Percentiles rank a stretch among this genome's conserved stretches.
phyloP scores from a whole-genome alignment of 1,140 invertebrate genomes.

The Marisa cornuarietis region DNA sequence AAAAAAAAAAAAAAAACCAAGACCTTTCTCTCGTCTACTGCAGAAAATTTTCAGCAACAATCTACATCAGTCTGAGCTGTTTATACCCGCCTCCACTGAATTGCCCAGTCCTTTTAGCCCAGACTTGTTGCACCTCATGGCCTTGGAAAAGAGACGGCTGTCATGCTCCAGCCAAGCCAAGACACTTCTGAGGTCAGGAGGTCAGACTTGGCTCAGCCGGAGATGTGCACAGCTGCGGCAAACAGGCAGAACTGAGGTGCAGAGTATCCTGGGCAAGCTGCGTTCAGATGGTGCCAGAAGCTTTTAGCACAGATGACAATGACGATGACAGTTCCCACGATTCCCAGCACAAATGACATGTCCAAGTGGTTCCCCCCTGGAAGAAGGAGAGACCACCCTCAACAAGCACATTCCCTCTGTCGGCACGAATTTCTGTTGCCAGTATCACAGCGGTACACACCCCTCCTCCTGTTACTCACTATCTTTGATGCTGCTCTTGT shows the following conservation, averaged over 20 bases:
- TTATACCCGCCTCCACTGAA: no score
- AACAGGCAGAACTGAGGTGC: background rate
- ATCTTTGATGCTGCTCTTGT: slow-evolving; percentile 37
- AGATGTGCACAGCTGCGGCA: background rate
- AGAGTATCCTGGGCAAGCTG: background rate
- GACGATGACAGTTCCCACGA: slow-evolving; percentile 6
- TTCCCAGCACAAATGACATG: slow-evolving; percentile 11
- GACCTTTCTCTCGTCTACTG: no score
- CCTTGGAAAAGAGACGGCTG: no score
- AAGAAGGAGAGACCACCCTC: background rate
- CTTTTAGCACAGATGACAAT: background rate
- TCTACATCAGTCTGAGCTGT: no score
- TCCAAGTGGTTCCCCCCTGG: background rate
- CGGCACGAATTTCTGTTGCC: slow-evolving; percentile 20
- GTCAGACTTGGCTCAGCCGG: no score
- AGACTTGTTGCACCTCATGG: no score
- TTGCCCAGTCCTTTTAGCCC: no score
- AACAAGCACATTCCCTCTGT: slow-evolving; percentile 27
- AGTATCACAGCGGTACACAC: slow-evolving; percentile 20
- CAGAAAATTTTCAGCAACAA: no score
- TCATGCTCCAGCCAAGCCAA: no score
- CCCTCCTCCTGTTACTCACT: slow-evolving; percentile 10
- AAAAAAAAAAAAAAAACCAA: no score
- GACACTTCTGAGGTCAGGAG: no score
- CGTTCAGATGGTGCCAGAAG: background rate